Conservation (phyloP, 2,113 vertebrate genomes). For the Ictidomys tridecemlineatus region DNA sequence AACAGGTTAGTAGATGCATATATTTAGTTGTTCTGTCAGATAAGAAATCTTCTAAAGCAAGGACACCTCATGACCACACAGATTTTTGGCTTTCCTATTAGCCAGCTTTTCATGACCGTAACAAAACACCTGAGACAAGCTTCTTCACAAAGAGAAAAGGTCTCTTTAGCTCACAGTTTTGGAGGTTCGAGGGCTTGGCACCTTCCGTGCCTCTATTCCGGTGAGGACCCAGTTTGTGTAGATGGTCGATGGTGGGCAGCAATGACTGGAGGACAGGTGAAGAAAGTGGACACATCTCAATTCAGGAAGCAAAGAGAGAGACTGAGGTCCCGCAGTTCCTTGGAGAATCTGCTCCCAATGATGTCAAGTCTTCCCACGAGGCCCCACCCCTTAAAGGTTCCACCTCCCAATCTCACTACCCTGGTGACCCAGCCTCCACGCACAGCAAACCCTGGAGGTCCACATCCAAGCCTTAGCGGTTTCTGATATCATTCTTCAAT, state of each 20-base stretch:
- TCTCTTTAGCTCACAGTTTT: background rate
- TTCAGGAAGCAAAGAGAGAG: background rate
- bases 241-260: background rate
- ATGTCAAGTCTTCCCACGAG: background rate
- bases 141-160: background rate
- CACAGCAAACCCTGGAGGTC: background rate
- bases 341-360: background rate
- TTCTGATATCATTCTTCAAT: background rate
- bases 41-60: background rate
- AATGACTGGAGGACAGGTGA: background rate
- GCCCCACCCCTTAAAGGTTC: background rate
- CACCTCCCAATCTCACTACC: background rate
- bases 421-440: too few species aligned
- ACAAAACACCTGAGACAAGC: background rate
- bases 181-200: background rate
- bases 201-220: background rate
- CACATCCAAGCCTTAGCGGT: background rate
- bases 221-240: background rate
- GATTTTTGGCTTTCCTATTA: background rate
- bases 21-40: background rate
- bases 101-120: background rate
- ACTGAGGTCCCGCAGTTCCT: background rate
- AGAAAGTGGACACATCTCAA: background rate
- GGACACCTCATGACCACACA: background rate
- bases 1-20: background rate